Evolutionary conservation across 1,140 invertebrate species (phyloP), one percentile per base, ranked within the genome.

Genomic region (Tetramorium parvispinum): DNA sequence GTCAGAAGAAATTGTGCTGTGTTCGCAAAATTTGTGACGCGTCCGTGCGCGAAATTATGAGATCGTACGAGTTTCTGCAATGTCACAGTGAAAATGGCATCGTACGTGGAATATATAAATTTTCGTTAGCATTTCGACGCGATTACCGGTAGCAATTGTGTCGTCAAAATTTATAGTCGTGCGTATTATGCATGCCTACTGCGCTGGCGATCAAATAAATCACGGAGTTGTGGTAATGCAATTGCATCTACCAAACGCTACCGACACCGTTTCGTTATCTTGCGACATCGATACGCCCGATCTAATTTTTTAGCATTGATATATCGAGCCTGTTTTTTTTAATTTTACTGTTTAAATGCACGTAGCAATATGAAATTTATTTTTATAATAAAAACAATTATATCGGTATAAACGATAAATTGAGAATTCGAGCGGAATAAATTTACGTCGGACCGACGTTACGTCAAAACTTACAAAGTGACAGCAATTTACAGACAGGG

Each of bases 101-200:
- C 8, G 40, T 46, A 46, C 13, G 37, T 77, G 53, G 32, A 61
- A 77, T 77, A 24, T 27, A 77, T 77, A 63, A 77, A 77, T 77
- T 27, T 77, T 59, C 13, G 57, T 77, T 77, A 32, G 10, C 21
- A 77, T 77, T 61, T 27, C 40, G 3, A 77, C 21, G 51, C 53
- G 13, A 43, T 59, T 76, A 21, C 13, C 16, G 53, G n/a, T 8
- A 43, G 32, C 37, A 13, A 77, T 77, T 77, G 55, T 63, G 40
- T 27, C 16, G 10, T n/a, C 55, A 24, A 63, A 77, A 77, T 77
- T 77, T 77, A 77, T 61, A 3, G 40, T 40, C 10, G 10, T 13
- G 32, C 70, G 51, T 40, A 40, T 76, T 32, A 21, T 40, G 51
- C 32, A 40, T 55, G 32, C 18, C n/a, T 57, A 37, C 11, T 24